Evolutionary conservation across 2,113 vertebrate species (phyloP).

Genomic region (Glareola pratincola): DNA sequence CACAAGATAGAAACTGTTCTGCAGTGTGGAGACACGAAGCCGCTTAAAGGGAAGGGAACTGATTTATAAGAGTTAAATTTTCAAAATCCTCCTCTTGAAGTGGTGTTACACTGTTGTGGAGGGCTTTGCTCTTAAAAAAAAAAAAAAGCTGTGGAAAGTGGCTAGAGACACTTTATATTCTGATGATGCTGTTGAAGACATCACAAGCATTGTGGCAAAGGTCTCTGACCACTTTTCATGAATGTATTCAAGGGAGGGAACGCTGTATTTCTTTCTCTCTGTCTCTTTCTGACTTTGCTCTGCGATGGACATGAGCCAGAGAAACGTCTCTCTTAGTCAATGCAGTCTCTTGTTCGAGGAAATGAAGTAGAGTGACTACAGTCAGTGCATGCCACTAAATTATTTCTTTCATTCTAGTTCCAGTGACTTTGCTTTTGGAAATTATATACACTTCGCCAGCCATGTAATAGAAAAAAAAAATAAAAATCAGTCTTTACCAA

Average conservation of each 20-base stretch:
- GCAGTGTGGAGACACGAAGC: background rate
- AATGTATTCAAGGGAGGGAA: background rate
- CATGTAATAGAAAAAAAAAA: background rate
- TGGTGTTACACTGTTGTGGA: background rate
- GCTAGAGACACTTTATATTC: slow-evolving; percentile 4
- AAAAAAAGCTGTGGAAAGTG: background rate
- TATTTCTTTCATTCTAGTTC: slow-evolving; percentile 28
- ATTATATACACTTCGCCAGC: background rate
- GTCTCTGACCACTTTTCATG: background rate
- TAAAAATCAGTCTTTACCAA: background rate
- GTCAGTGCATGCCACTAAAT: slow-evolving; percentile 17
- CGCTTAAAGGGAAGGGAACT: background rate
- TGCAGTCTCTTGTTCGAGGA: slow-evolving; percentile 39
- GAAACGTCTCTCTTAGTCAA: slow-evolving; percentile 4
- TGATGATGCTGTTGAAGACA: background rate
- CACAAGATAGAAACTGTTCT: background rate
- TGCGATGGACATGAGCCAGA: slow-evolving; percentile 25
- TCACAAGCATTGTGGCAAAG: background rate
- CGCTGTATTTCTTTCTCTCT: background rate
- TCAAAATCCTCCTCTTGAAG: background rate
- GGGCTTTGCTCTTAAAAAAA: background rate
- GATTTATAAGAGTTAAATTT: background rate
- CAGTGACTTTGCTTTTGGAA: slow-evolving; percentile 4
- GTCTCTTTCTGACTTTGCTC: slow-evolving; percentile 5
- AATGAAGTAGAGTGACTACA: background rate